A percentile compares a stretch with the other conserved stretches of the same genome.
Conservation (phyloP, 2,797 vertebrate species). For the Liasis olivaceus region DNA sequence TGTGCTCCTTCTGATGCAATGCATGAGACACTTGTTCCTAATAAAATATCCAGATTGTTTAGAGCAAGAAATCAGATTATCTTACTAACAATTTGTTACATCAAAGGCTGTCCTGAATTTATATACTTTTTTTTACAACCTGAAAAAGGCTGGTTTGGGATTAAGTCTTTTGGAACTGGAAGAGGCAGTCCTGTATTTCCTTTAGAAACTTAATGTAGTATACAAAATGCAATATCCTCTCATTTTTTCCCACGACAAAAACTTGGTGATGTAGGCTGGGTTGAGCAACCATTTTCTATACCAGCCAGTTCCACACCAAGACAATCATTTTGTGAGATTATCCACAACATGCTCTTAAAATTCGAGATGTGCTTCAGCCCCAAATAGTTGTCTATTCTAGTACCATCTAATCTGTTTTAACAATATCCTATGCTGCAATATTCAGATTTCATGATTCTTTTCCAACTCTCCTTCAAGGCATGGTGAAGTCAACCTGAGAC, state of each 20-base stretch:
- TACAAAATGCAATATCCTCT: neutral
- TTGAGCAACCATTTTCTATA: neutral
- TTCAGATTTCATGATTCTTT: neutral
- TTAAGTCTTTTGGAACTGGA: slow-evolving; percentile 3
- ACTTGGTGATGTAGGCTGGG: neutral
- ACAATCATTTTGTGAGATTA: neutral
- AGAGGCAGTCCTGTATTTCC: slow-evolving; percentile 5
- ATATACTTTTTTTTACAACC: slow-evolving; percentile 39
- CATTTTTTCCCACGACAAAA: neutral
- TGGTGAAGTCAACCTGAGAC: no score
- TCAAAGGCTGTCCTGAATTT: slow-evolving; percentile 48
- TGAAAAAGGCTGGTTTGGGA: slow-evolving; percentile 41
- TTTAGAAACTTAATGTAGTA: neutral
- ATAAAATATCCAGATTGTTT: slow-evolving; percentile 69
- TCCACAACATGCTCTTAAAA: neutral
- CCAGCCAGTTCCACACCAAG: neutral
- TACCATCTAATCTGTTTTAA: neutral
- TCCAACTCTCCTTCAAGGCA: neutral
- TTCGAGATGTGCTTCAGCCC: neutral
- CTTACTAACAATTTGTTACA: slow-evolving; percentile 63
- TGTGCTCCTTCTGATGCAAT: slow-evolving; percentile 76
- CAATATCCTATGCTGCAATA: neutral
- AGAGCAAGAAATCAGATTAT: slow-evolving; percentile 72
- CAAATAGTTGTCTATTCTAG: neutral
- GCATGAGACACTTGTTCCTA: slow-evolving; percentile 80